These are phyloP conservation scores for Brachionus asplanchnoidis DNA, from an alignment of 1,140 invertebrate genomes.

Conservation along the genomic window DNA sequence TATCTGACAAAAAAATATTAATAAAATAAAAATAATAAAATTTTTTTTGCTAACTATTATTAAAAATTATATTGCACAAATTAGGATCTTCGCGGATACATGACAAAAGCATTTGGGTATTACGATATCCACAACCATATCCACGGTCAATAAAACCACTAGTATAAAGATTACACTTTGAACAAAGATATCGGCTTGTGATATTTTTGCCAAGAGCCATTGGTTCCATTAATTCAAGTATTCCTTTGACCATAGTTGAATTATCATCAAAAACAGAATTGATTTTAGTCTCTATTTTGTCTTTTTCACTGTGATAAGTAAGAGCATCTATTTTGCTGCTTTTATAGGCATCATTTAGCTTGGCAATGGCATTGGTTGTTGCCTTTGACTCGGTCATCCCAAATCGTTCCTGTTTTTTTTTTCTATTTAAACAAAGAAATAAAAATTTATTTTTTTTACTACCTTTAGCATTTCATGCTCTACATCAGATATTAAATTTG, in stretches of 20 bases:
- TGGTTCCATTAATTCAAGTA: not conserved
- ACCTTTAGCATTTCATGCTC: not conserved
- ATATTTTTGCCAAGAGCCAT: not conserved
- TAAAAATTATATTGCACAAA: constrained; percentile 3
- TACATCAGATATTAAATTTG: not conserved
- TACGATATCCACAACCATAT: constrained; percentile 80
- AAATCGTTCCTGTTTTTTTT: not conserved
- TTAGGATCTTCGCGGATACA: constrained; percentile 68
- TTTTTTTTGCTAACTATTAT: constrained; percentile 44
- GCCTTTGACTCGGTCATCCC: not conserved
- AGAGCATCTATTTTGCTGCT: not conserved
- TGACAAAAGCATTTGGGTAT: constrained; percentile 82
- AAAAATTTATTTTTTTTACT: not conserved
- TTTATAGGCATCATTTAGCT: not conserved
- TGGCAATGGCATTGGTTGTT: not conserved
- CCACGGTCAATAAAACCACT: constrained; percentile 71
- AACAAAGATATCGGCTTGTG: not conserved
- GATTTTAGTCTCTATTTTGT: not conserved
- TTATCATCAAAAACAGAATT: constrained; percentile 56
- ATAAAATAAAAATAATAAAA: constrained; percentile 47
- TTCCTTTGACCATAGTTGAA: constrained; percentile 61
- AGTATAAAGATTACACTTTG: constrained; percentile 74
- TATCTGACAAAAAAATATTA: not conserved
- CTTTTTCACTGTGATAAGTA: not conserved
- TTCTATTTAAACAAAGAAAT: not conserved